A percentile compares a stretch with the other conserved stretches of the same genome.
phyloP scores from a whole-genome alignment of 2,113 vertebrate species.

The Aphyosemion australe region DNA sequence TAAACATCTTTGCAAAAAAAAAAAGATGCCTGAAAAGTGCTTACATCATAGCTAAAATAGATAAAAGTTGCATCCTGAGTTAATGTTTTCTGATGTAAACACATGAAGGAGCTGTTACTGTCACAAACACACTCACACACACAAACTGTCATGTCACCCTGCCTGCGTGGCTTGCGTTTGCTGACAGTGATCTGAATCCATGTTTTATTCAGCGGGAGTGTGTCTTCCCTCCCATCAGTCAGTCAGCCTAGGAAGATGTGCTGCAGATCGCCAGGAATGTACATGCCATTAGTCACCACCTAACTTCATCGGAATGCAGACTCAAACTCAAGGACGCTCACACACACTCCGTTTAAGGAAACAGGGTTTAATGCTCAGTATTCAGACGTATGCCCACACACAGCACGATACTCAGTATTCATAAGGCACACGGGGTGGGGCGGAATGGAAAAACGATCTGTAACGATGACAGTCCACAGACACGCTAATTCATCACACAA shows the following conservation, averaged over 20 bases:
- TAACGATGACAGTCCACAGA: constrained; percentile 37
- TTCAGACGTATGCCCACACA: constrained; percentile 8
- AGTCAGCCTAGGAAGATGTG: constrained; percentile 45
- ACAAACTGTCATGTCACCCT: constrained; percentile 33
- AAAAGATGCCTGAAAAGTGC: background rate
- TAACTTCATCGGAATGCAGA: constrained; percentile 44
- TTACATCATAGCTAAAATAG: background rate
- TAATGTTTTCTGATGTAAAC: constrained; percentile 13
- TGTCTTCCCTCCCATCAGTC: constrained; percentile 44
- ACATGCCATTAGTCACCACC: constrained; percentile 47
- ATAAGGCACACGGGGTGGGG: constrained; percentile 13
- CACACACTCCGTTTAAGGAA: background rate
- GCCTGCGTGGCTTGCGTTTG: constrained; percentile 26
- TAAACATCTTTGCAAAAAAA: no score
- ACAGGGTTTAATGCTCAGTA: constrained; percentile 8
- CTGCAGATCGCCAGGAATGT: constrained; percentile 44
- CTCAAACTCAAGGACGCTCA: constrained; percentile 38
- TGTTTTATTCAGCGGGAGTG: constrained; percentile 69
- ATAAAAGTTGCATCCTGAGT: background rate
- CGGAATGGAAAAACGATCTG: constrained; percentile 15
- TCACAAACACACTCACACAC: constrained; percentile 24
- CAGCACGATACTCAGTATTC: constrained; percentile 31
- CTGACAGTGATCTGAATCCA: constrained; percentile 60
- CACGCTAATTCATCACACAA: constrained; percentile 39
- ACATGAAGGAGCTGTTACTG: constrained; percentile 28